These are phyloP conservation scores for Mesocentrotus franciscanus DNA, from an alignment of 53 echinoderm and acorn worm genomes.

Conservation along the genomic window DNA sequence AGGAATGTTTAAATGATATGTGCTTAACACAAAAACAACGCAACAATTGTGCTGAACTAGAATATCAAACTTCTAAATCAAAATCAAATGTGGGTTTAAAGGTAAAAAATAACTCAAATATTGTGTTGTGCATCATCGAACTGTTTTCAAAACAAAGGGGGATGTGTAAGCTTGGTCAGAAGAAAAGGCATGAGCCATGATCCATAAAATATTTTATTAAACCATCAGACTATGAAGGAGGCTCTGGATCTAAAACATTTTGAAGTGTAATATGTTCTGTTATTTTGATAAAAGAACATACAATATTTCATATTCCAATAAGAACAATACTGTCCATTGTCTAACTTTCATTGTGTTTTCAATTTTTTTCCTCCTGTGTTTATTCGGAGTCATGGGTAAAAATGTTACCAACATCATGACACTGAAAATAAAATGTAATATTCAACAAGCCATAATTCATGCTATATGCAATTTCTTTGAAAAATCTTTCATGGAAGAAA, in stretches of 20 bases:
- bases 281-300: too few species aligned
- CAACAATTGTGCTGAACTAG: background rate
- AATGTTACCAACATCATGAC: too few species aligned
- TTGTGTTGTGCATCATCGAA: constrained; percentile 16
- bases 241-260: background rate
- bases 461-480: too few species aligned
- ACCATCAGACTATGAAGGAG: background rate
- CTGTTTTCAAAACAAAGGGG: background rate
- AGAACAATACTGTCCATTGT: background rate
- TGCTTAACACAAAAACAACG: background rate
- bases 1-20: constrained; percentile 2
- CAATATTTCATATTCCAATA: background rate
- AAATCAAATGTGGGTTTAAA: background rate
- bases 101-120: background rate
- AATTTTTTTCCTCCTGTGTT: too few species aligned
- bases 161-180: constrained; percentile 18
- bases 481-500: too few species aligned
- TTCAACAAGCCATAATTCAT: too few species aligned
- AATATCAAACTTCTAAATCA: background rate
- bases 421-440: too few species aligned
- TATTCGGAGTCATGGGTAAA: too few species aligned
- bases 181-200: background rate
- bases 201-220: background rate
- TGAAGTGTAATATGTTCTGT: too few species aligned
- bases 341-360: background rate